A percentile compares a stretch with the other conserved stretches of the same genome.
Conservation (phyloP, 2,888 invertebrate genomes). For the Andrena dorsata region DNA sequence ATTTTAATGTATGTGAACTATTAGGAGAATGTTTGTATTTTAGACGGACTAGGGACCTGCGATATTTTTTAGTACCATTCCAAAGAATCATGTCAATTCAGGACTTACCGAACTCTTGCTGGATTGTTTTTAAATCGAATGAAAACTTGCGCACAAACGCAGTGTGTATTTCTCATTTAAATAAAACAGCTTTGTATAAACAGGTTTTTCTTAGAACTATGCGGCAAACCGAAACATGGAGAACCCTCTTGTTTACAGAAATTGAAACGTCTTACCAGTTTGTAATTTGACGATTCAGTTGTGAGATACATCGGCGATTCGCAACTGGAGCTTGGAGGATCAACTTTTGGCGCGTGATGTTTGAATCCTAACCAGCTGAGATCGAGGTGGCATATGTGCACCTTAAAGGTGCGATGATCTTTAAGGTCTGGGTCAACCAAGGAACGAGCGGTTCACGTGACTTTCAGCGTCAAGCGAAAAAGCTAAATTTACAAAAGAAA, state of each 20-base stretch:
- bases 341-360: too few species aligned
- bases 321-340: too few species aligned
- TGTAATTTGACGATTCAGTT: too few species aligned
- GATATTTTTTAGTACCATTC: conserved; percentile 17
- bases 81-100: conserved; percentile 17
- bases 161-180: conserved; percentile 29
- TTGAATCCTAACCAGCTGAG: too few species aligned
- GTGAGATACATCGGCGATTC: too few species aligned
- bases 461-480: too few species aligned
- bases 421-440: too few species aligned
- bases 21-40: conserved; percentile 26
- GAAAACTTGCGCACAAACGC: conserved; percentile 4
- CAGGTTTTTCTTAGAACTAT: not conserved
- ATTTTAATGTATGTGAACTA: conserved; percentile 18
- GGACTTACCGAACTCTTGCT: conserved; percentile 3
- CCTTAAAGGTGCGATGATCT: too few species aligned
- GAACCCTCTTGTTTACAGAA: not conserved
- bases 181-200: conserved; percentile 39
- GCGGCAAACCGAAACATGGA: not conserved
- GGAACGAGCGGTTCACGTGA: too few species aligned
- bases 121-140: conserved; percentile 28
- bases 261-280: too few species aligned
- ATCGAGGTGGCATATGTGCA: too few species aligned
- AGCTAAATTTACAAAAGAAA: conserved; percentile 6
- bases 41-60: not conserved